A percentile compares a stretch with the other conserved stretches of the same genome.
phyloP scores from a whole-genome alignment of 2,797 vertebrate species.

The Amphiprion clarkii region DNA sequence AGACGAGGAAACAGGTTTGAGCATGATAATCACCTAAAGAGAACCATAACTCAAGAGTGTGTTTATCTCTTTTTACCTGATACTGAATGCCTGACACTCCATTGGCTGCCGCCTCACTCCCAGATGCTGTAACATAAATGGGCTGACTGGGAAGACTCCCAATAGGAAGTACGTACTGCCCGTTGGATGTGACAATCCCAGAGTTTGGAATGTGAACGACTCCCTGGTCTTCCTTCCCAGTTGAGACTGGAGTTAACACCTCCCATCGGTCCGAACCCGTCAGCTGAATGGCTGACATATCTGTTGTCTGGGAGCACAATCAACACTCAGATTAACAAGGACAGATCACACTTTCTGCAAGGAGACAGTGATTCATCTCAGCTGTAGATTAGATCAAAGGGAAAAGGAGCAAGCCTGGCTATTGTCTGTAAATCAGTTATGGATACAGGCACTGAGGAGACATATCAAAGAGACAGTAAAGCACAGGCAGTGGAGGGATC shows the following conservation, averaged over 20 bases:
- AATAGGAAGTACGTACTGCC: slow-evolving; percentile 97
- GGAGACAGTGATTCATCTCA: slow-evolving; percentile 12
- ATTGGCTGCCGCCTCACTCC: slow-evolving; percentile 90
- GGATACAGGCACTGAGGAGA: slow-evolving; percentile 1
- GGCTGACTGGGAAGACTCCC: slow-evolving; percentile 97
- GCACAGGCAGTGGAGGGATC: not conserved
- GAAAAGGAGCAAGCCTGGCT: not conserved
- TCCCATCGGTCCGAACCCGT: slow-evolving; percentile 97
- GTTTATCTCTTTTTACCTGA: slow-evolving; percentile 68
- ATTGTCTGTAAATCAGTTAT: slow-evolving; percentile 4
- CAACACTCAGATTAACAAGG: slow-evolving; percentile 34
- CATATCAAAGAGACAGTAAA: slow-evolving; percentile 7
- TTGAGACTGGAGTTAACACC: slow-evolving; percentile 92
- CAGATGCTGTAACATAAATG: slow-evolving; percentile 96
- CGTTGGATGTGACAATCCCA: slow-evolving; percentile 94
- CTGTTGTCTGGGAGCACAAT: slow-evolving; percentile 88
- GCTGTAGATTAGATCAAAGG: slow-evolving; percentile 23
- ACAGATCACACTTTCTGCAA: slow-evolving; percentile 19
- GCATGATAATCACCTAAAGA: not conserved
- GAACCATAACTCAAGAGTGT: not conserved
- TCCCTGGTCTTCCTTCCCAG: slow-evolving; percentile 96
- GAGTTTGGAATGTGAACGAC: slow-evolving; percentile 95
- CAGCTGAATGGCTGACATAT: slow-evolving; percentile 96
- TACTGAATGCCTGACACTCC: slow-evolving; percentile 96
- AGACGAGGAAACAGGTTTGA: not conserved